A percentile compares a stretch with the other conserved stretches of the same genome.
These are phyloP conservation scores for Aplocera efformata DNA, from an alignment of 2,888 invertebrate genomes.

Conservation along the genomic window DNA sequence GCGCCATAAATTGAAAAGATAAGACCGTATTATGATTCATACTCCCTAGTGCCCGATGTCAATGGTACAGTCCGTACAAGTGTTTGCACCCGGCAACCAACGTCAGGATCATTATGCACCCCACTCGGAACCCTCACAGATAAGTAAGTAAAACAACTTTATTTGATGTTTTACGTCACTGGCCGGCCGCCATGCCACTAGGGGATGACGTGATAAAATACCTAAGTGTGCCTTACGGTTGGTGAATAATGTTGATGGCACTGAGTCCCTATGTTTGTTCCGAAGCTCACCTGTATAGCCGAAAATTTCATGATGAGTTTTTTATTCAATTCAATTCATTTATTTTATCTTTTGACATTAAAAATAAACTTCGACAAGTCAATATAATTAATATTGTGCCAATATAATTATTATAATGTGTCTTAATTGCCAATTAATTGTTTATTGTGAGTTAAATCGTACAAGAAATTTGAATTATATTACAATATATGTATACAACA, in stretches of 20 bases:
- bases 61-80: constrained; percentile 11
- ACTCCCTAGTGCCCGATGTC: constrained; percentile 11
- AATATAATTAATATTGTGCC: too few species aligned
- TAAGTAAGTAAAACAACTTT: constrained; percentile 78
- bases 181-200: constrained; percentile 52
- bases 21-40: constrained; percentile 1
- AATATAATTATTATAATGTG: too few species aligned
- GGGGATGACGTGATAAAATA: constrained; percentile 56
- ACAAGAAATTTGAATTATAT: too few species aligned
- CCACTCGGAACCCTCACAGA: constrained; percentile 55
- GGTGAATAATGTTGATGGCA: constrained; percentile 32
- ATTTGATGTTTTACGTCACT: constrained; percentile 71
- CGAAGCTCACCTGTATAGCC: not conserved
- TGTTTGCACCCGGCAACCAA: constrained; percentile 32
- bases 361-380: too few species aligned
- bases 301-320: too few species aligned
- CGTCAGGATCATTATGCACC: constrained; percentile 72
- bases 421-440: too few species aligned
- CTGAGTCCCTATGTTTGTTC: constrained; percentile 8
- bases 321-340: too few species aligned
- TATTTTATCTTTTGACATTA: constrained; percentile 18
- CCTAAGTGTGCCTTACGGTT: constrained; percentile 31
- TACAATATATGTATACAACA: too few species aligned
- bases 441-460: too few species aligned
- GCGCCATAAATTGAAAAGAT: not conserved